These are phyloP conservation scores for Callipepla californica DNA, from an alignment of 2,113 vertebrate species.

Conservation along the genomic window DNA sequence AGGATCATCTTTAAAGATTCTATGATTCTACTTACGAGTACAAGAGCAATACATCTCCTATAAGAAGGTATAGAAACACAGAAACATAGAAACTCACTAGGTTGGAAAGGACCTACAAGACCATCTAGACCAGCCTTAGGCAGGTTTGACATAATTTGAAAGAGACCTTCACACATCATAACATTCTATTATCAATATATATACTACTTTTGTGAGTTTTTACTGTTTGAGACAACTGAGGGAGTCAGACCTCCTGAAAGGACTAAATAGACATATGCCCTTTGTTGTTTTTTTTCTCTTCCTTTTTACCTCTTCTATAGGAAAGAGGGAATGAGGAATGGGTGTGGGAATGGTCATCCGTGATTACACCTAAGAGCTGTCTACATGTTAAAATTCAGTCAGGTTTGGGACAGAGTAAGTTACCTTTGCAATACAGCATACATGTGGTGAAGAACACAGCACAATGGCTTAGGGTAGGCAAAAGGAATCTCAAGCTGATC, in stretches of 20 bases:
- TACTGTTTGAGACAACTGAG: background rate
- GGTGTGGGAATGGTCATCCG: background rate
- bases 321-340: background rate
- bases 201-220: background rate
- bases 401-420: background rate
- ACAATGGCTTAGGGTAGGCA: background rate
- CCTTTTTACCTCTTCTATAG: background rate
- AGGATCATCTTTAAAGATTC: too few species aligned
- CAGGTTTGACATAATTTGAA: background rate
- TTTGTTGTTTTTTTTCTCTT: fast-evolving
- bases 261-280: background rate
- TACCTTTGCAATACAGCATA: background rate
- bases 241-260: background rate
- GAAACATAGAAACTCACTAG: too few species aligned
- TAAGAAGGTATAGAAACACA: background rate
- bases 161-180: background rate
- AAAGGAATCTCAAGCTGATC: background rate
- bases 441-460: background rate
- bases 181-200: background rate
- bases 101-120: too few species aligned
- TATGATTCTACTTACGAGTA: background rate
- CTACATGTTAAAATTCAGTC: background rate
- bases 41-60: background rate
- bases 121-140: background rate
- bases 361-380: background rate